A percentile compares a stretch with the other conserved stretches of the same genome.
phyloP scores from a whole-genome alignment of 92 coral and sea anemone species.

The Heteractis magnifica region DNA sequence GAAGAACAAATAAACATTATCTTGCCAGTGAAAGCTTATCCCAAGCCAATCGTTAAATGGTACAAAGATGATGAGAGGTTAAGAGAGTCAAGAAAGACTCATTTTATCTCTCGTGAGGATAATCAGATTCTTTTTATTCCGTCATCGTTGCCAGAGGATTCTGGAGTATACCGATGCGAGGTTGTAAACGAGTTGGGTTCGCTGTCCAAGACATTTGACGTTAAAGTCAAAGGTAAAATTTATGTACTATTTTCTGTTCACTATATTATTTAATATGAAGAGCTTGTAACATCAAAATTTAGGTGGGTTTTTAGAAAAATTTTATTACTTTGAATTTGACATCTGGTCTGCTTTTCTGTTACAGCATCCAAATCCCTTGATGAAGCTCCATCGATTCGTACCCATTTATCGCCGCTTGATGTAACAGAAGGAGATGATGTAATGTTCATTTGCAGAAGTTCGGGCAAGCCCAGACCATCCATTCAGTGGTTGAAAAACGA shows the following conservation, averaged over 20 bases:
- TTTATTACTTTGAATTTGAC: not conserved
- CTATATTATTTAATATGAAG: too few relatives aligned
- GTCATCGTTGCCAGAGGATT: constrained; percentile 57
- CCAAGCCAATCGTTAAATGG: constrained; percentile 85
- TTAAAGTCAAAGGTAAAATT: constrained; percentile 70
- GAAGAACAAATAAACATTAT: constrained; percentile 74
- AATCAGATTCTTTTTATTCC: constrained; percentile 70
- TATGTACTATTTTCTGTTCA: not conserved
- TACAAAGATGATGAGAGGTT: constrained; percentile 79
- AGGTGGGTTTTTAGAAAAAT: too few relatives aligned
- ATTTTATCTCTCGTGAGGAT: constrained; percentile 70
- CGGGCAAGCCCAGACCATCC: constrained; percentile 70
- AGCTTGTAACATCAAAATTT: too few relatives aligned
- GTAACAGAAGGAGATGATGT: constrained; percentile 58
- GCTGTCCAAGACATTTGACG: constrained; percentile 70
- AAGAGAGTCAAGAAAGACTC: constrained; percentile 61
- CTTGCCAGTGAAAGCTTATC: constrained; percentile 75
- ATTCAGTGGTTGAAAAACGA: constrained; percentile 86
- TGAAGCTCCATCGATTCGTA: constrained; percentile 60
- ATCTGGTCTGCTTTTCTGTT: not conserved
- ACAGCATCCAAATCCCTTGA: constrained; percentile 30
- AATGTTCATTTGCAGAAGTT: constrained; percentile 53
- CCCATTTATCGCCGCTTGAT: constrained; percentile 50
- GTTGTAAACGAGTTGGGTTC: constrained; percentile 79
- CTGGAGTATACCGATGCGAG: constrained; percentile 87